These are phyloP conservation scores for Drosophila busckii DNA, from an alignment of 1,140 invertebrate species.

Conservation along the genomic window DNA sequence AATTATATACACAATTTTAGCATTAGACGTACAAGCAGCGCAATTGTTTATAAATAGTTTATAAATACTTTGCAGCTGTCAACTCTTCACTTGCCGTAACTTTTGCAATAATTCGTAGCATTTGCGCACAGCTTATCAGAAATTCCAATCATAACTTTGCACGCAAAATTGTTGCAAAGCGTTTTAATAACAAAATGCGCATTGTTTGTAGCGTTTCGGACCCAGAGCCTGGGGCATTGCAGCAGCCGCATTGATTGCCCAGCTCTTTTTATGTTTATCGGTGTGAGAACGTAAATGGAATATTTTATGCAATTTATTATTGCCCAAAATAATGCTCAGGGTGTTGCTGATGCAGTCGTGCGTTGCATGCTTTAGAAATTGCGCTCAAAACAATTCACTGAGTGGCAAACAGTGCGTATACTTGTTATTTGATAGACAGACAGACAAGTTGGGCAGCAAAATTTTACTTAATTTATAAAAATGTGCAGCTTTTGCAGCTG, in stretches of 20 bases:
- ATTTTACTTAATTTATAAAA: no score
- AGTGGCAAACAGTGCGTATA: slow-evolving; percentile 9
- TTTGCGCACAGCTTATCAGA: slow-evolving; percentile 58
- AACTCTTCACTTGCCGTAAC: slow-evolving; percentile 21
- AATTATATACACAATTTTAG: no score
- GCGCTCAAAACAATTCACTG: background rate
- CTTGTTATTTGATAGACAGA: no score
- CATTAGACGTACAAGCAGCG: no score
- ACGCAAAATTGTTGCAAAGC: slow-evolving; percentile 18
- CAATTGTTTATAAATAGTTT: no score
- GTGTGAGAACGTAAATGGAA: slow-evolving; percentile 64
- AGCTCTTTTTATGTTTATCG: background rate
- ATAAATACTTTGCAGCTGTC: no score
- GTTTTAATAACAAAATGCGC: slow-evolving; percentile 56
- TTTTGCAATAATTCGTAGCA: slow-evolving; percentile 10
- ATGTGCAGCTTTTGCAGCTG: no score
- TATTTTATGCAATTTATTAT: slow-evolving; percentile 76
- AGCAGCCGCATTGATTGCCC: slow-evolving; percentile 58
- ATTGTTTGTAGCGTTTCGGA: slow-evolving; percentile 33
- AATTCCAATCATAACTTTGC: slow-evolving; percentile 57
- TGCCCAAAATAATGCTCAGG: slow-evolving; percentile 56
- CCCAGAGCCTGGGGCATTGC: slow-evolving; percentile 44
- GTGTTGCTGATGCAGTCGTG: slow-evolving; percentile 57
- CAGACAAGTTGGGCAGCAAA: background rate
- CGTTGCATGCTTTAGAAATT: slow-evolving; percentile 52